Evolutionary conservation across 2,113 vertebrate species (phyloP), one percentile per base, ranked within the genome.

Genomic region (Gadus macrocephalus): DNA sequence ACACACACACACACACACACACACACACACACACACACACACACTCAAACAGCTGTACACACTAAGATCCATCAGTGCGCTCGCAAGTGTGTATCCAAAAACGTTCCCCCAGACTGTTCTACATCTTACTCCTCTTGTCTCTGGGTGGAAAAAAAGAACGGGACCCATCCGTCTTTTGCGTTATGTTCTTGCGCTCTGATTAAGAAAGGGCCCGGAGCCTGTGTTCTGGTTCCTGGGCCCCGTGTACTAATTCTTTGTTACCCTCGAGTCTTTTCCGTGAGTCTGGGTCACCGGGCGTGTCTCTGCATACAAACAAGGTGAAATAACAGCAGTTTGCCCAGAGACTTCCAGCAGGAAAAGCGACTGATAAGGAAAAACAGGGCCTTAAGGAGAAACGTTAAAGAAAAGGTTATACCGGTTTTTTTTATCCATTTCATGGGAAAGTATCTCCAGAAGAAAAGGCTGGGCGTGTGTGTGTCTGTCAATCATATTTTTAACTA

Each of bases 111-210:
- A 58, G 9, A n/a, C 65, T 73, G 22, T 67, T 15, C 20, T 66
- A 17, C 66, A 49, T 66, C 66, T 75, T 28, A 70, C 68, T 75
- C n/a, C 64, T 66, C 25, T 59, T 17, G 5, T 77, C 73, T 83
- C 27, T 71, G 71, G 64, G 25, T 63, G 77, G 86, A 82, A 80
- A 75, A 53, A 78, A 83, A 2, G 2, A 84, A 78, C 66, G 62
- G 69, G 8, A 65, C 58, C 72, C 66, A 81, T 87, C 77, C 77
- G 75, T 81, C 72, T 79, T 71, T 27, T 69, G 78, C 56, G 58
- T 78, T 73, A 64, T 72, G 77, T 59, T 70, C 78, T 16, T 68
- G 68, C 72, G 65, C 71, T 78, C 60, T 86, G 78, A 86, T 86
- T 77, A 75, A 84, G 74, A 79, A 8, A 49, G 11, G 38, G 64